Percentiles rank a stretch among this genome's conserved stretches.
Evolutionary conservation across 2,888 invertebrate genomes (phyloP).

Genomic region (Camponotus fellah): DNA sequence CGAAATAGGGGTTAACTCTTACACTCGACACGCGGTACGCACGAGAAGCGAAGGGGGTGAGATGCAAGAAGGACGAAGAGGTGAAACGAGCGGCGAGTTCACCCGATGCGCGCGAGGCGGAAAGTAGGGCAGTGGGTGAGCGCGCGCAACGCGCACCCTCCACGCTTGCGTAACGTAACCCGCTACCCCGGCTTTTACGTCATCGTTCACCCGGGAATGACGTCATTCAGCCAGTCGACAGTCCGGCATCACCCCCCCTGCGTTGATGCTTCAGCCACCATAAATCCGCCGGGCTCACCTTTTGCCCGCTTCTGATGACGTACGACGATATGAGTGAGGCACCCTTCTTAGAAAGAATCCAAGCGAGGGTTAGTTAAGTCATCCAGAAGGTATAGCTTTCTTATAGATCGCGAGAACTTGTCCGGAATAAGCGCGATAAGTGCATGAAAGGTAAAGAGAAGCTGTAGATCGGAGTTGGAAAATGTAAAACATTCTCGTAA

Average conservation of each 20-base stretch:
- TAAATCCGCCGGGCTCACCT: conserved; percentile 50
- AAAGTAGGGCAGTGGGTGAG: conserved; percentile 84
- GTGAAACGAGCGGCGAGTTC: conserved; percentile 22
- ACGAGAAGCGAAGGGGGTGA: too few relatives aligned
- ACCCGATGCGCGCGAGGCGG: conserved; percentile 44
- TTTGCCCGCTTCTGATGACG: conserved; percentile 12
- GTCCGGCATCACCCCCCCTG: conserved; percentile 27
- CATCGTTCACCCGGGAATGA: conserved; percentile 78
- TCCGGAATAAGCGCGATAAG: not conserved
- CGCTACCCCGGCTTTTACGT: conserved; percentile 81
- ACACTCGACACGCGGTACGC: conserved; percentile 24
- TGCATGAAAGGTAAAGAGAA: not conserved
- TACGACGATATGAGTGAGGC: conserved; percentile 4
- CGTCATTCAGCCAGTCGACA: conserved; percentile 76
- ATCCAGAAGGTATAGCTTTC: not conserved
- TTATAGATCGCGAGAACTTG: conserved; percentile 25
- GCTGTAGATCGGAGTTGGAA: not conserved
- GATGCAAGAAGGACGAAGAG: conserved; percentile 39
- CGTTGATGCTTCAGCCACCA: conserved; percentile 49
- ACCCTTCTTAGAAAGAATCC: not conserved
- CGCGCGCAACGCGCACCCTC: conserved; percentile 71
- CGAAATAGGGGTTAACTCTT: conserved; percentile 33
- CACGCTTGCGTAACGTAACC: conserved; percentile 83
- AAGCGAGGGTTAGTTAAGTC: not conserved
- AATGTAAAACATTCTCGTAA: not conserved